These are phyloP conservation scores for Heliconius charithonia DNA, from an alignment of 2,888 invertebrate species.

Conservation along the genomic window DNA sequence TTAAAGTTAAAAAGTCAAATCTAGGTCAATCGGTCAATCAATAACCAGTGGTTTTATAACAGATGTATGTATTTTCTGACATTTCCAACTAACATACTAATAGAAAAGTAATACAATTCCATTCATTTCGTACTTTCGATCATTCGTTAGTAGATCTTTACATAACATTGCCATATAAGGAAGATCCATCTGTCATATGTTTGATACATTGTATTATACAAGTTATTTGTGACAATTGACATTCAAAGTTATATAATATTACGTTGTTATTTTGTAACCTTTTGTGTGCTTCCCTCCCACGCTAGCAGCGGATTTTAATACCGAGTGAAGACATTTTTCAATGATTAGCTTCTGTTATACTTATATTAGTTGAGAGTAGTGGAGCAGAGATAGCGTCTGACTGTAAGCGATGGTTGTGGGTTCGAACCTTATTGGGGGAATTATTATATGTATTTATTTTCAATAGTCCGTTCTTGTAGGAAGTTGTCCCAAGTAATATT, in stretches of 20 bases:
- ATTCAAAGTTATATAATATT: slow-evolving; percentile 25
- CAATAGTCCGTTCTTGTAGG: too few relatives aligned
- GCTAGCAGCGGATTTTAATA: background rate
- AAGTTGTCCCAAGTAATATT: too few relatives aligned
- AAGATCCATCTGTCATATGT: slow-evolving; percentile 23
- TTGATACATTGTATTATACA: slow-evolving; percentile 13
- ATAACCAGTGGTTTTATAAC: background rate
- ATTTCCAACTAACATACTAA: background rate
- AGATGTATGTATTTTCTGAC: background rate
- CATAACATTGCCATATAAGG: slow-evolving; percentile 32
- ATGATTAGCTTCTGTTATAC: background rate
- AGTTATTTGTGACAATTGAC: slow-evolving; percentile 23
- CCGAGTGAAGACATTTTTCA: background rate
- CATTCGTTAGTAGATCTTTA: slow-evolving; percentile 3
- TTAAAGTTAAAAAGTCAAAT: background rate
- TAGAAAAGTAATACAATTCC: background rate
- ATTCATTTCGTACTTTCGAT: slow-evolving; percentile 11
- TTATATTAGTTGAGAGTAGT: background rate
- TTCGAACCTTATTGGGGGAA: too few relatives aligned
- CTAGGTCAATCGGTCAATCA: too few relatives aligned
- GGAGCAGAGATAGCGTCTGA: background rate
- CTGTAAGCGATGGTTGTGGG: too few relatives aligned
- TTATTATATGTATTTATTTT: too few relatives aligned
- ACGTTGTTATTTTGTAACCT: background rate
- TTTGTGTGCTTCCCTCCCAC: background rate